A percentile compares a stretch with the other conserved stretches of the same genome.
phyloP scores from a whole-genome alignment of 2,113 vertebrate species.

The Prolemur simus region DNA sequence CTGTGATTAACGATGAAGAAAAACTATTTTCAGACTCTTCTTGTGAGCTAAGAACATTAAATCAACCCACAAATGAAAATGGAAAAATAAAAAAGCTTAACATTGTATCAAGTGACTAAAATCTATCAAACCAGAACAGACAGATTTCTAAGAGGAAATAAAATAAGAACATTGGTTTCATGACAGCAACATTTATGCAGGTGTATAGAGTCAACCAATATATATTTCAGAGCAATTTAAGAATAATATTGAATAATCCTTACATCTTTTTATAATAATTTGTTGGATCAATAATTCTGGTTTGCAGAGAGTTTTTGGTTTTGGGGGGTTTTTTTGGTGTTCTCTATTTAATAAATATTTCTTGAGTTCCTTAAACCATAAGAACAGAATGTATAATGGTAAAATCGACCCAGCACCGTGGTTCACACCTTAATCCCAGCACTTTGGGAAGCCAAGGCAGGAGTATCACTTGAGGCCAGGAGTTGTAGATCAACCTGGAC shows the following conservation, averaged over 20 bases:
- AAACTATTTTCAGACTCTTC: conserved; percentile 21
- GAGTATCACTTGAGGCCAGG: not conserved
- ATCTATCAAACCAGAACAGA: not conserved
- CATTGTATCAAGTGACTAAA: not conserved
- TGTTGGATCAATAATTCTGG: not conserved
- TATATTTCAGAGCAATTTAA: not conserved
- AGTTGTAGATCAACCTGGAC: not conserved
- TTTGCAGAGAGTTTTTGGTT: not conserved
- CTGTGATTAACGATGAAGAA: not conserved
- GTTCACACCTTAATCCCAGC: not conserved
- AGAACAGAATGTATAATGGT: not conserved
- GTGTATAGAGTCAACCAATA: not conserved
- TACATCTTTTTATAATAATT: not conserved
- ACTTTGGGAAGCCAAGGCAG: not conserved
- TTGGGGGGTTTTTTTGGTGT: not conserved
- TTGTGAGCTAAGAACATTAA: not conserved
- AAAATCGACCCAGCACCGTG: not conserved
- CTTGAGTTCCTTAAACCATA: not conserved
- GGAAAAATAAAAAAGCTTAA: not conserved
- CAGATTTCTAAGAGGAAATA: not conserved
- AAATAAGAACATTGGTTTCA: not conserved
- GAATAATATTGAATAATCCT: not conserved
- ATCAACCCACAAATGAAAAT: not conserved
- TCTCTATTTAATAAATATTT: not conserved
- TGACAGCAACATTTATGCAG: not conserved